Base-by-base conservation (phyloP, 2,113 vertebrate species). In the Lampris incognitus region DNA sequence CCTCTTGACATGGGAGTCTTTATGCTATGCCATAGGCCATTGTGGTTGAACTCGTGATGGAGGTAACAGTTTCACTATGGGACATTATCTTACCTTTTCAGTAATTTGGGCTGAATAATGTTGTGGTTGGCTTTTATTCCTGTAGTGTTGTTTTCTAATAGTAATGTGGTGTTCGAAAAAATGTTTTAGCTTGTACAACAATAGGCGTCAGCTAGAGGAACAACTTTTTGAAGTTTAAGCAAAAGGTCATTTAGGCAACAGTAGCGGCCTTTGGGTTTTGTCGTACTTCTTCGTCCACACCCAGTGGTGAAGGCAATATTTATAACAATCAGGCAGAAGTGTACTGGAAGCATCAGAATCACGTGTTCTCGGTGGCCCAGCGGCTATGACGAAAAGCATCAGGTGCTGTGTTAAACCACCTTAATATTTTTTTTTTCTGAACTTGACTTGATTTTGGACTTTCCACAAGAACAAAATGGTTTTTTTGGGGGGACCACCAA, bases 51-150 rank as follows among this genome's bases (percentile, higher is more conserved):
- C 74, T 82, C 74, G 86, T 74, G 60, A 88, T 91, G 85, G 74
- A 91, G 86, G 89, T 90, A 92, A 91, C 78, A 67, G 69, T 63
- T 66, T 88, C 57, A 76, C 67, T 77, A 57, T 65, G 9, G 55
- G 54, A 36, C 5, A 40, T 38, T 73, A 37, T 51, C 39, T 72
- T 46, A 69, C 52, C 44, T 78, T 66, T 73, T 81, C 6, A 54
- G 64, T 80, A 11, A 60, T 64, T 68, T 65, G 13, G 24, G 39
- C 51, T 54, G 11, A n/a, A n/a, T 4, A 54, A n/a, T n/a, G 51
- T 5, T 24, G 44, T 46, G 7, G 44, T 46, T 46, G 7, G 44
- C 44, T 7, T 46, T 46, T 46, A 5, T 4, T 46, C 44, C 7
- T 4, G 44, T 46, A 46, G 44, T 46, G 44, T 13, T 42, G 3